Conservation (phyloP, 2,113 vertebrate species). For the Varanus salvator region DNA sequence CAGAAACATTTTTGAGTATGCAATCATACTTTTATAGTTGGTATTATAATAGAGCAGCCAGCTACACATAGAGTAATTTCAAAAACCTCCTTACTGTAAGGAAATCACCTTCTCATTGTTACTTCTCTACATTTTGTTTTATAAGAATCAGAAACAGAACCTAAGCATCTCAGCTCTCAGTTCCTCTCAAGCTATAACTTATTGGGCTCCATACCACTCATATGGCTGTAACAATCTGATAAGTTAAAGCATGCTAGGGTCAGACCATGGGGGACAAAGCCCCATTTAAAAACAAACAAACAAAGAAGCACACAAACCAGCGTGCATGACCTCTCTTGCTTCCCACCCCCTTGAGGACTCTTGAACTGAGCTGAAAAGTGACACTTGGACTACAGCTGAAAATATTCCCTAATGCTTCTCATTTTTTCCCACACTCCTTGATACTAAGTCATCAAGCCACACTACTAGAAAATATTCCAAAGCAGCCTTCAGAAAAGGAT, state of each 20-base stretch:
- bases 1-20: not conserved
- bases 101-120: not conserved
- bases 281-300: not conserved
- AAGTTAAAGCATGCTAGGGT: not conserved
- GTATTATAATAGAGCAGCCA: not conserved
- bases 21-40: not conserved
- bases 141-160: not conserved
- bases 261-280: not conserved
- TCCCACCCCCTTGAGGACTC: not conserved
- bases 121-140: not conserved
- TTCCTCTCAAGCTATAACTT: not conserved
- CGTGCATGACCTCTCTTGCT: not conserved
- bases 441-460: not conserved
- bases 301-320: not conserved
- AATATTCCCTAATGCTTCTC: constrained; percentile 38
- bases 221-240: not conserved
- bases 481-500: not conserved
- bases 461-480: constrained; percentile 3
- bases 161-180: not conserved
- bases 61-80: not conserved
- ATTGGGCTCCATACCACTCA: not conserved
- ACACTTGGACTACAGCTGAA: not conserved
- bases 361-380: not conserved
- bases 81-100: not conserved
- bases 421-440: constrained; percentile 37